Evolutionary conservation across 1,140 invertebrate species (phyloP), one percentile per base, ranked within the genome.

Genomic region (Panagrolaimus sp.): DNA sequence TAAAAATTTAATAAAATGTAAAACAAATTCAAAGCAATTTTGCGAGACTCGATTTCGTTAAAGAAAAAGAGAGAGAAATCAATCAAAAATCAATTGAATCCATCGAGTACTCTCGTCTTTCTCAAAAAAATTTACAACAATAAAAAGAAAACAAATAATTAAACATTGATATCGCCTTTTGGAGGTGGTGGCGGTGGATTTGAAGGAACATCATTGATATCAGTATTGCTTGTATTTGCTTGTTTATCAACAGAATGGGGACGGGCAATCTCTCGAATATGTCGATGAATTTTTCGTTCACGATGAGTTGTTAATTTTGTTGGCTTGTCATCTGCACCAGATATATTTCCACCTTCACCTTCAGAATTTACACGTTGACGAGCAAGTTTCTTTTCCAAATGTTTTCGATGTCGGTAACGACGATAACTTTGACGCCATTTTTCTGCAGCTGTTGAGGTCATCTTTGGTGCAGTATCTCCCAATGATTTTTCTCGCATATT

Each of bases 381-480:
- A 48, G n/a, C 28, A 17, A 73, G n/a, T 73, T 70, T 71, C 45
- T 72, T 68, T 28, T 74, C 73, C 38, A 64, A 43, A 62, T 81
- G 79, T 43, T 81, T 81, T 65, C 72, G 68, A 46, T 83, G 79
- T 55, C 78, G 68, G 70, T 81, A 81, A 43, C 73, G 74, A 14
- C 79, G 69, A 48, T 81, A 81, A 52, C 79, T 79, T 43, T 76
- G 70, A 43, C 79, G 62, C 79, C 82, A 82, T 15, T 69, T 65
- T 64, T 81, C 79, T 15, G 79, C 79, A 43, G 79, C 82, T 67
- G 83, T 82, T 38, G 82, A 76, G 7, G 70, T 73, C 79, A 81
- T 81, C 48, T 69, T 75, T 5, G 79, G 79, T 26, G 79, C 79
- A 17, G 79, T 81, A 45, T 63, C 17, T 45, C 82, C 79, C 38